These are phyloP conservation scores for Ophion costatus DNA, from an alignment of 2,888 invertebrate genomes.

Conservation along the genomic window DNA sequence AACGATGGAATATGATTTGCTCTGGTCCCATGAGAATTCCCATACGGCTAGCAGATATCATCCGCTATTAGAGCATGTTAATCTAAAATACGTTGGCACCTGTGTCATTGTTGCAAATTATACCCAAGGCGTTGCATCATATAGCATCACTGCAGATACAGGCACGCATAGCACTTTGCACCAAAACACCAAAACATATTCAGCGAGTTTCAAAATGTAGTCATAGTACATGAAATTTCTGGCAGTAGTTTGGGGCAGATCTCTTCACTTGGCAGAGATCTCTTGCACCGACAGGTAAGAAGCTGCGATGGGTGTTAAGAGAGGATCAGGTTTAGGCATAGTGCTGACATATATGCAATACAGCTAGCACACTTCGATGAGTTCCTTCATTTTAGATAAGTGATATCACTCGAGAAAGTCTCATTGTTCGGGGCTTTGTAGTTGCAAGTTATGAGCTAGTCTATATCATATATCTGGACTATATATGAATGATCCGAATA, in stretches of 20 bases:
- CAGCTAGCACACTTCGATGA: not conserved
- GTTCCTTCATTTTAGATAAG: slow-evolving; percentile 13
- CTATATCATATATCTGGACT: not conserved
- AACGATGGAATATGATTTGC: slow-evolving; percentile 47
- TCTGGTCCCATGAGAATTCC: slow-evolving; percentile 70
- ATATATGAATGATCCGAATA: not conserved
- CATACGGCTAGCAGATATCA: slow-evolving; percentile 76
- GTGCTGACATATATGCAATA: not conserved
- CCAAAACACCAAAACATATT: slow-evolving; percentile 23
- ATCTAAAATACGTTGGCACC: slow-evolving; percentile 76
- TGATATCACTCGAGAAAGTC: slow-evolving; percentile 2
- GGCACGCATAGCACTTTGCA: slow-evolving; percentile 5
- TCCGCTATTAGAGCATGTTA: slow-evolving; percentile 78
- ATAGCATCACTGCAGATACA: slow-evolving; percentile 35
- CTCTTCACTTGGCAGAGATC: slow-evolving; percentile 44
- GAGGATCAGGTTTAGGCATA: slow-evolving; percentile 19
- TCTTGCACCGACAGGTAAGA: not conserved
- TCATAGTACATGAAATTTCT: slow-evolving; percentile 1
- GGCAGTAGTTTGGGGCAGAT: slow-evolving; percentile 7
- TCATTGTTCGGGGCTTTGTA: not conserved
- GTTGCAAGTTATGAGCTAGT: not conserved
- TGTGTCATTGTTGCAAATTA: slow-evolving; percentile 75
- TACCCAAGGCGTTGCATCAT: slow-evolving; percentile 65
- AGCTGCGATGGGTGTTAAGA: not conserved
- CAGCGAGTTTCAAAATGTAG: slow-evolving; percentile 39